Conservation (phyloP, 2,797 vertebrate genomes). For the Epinephelus coioides region DNA sequence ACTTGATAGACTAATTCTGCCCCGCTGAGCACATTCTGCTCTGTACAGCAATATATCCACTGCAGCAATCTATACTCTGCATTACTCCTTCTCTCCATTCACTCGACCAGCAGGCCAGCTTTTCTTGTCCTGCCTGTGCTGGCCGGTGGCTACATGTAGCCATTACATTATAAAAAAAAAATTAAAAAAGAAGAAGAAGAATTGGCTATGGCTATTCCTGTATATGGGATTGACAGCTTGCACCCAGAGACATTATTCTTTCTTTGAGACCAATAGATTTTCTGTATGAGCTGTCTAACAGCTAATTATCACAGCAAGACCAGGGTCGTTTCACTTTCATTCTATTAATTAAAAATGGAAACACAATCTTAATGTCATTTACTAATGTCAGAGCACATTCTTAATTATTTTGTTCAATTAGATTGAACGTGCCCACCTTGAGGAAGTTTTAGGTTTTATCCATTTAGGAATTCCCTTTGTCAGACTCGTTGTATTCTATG, state of each 20-base stretch:
- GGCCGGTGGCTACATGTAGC: slow-evolving; percentile 44
- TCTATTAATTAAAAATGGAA: slow-evolving; percentile 60
- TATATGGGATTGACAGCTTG: slow-evolving; percentile 28
- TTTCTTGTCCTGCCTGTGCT: slow-evolving; percentile 51
- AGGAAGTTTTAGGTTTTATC: slow-evolving; percentile 19
- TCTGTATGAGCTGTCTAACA: slow-evolving; percentile 46
- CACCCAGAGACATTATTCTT: slow-evolving; percentile 31
- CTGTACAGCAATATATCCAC: slow-evolving; percentile 57
- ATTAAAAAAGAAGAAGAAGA: background rate
- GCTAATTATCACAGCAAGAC: slow-evolving; percentile 60
- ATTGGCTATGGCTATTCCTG: slow-evolving; percentile 39
- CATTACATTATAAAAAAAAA: slow-evolving; percentile 44
- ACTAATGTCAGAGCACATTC: slow-evolving; percentile 43
- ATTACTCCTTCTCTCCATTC: slow-evolving; percentile 31
- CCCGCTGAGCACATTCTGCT: slow-evolving; percentile 63
- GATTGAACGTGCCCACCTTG: slow-evolving; percentile 13
- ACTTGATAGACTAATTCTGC: slow-evolving; percentile 51
- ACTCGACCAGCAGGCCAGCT: slow-evolving; percentile 30
- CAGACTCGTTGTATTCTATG: background rate
- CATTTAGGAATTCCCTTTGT: slow-evolving; percentile 20
- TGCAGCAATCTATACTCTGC: slow-evolving; percentile 59
- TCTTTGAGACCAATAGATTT: slow-evolving; percentile 57
- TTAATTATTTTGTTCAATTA: slow-evolving; percentile 51
- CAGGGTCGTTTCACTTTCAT: slow-evolving; percentile 56
- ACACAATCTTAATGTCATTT: slow-evolving; percentile 53